Percentiles rank a stretch among this genome's conserved stretches.
Evolutionary conservation across 2,113 vertebrate genomes (phyloP).

Genomic region (Pangasianodon hypophthalmus): DNA sequence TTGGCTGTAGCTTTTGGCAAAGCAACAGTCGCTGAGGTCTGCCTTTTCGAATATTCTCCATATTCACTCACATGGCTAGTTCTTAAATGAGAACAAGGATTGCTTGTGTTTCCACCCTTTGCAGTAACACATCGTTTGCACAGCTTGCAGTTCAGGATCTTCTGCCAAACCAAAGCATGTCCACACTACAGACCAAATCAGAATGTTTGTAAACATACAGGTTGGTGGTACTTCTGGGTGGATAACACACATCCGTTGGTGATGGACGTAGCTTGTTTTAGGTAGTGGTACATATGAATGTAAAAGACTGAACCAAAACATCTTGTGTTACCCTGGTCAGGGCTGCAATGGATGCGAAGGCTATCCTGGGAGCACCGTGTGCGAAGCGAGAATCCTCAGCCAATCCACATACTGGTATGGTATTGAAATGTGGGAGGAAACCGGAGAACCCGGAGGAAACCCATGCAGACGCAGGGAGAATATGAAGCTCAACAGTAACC

Average conservation of each 20-base stretch:
- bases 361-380: neutral
- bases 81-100: conserved; percentile 1
- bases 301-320: neutral
- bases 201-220: neutral
- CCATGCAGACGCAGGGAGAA: neutral
- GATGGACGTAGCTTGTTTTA: neutral
- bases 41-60: neutral
- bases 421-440: neutral
- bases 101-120: neutral
- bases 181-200: neutral
- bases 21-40: neutral
- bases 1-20: neutral
- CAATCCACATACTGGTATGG: neutral
- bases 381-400: neutral
- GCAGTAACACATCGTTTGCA: neutral
- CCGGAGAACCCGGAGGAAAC: too few species aligned
- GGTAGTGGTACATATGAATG: neutral
- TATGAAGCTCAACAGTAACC: neutral
- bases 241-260: neutral
- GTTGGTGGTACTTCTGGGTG: neutral
- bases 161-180: neutral
- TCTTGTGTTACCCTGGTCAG: neutral
- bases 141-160: neutral
- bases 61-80: neutral
- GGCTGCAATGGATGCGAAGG: neutral